phyloP scores from a whole-genome alignment of 2,888 invertebrate genomes.

The Iphiclides podalirius region DNA sequence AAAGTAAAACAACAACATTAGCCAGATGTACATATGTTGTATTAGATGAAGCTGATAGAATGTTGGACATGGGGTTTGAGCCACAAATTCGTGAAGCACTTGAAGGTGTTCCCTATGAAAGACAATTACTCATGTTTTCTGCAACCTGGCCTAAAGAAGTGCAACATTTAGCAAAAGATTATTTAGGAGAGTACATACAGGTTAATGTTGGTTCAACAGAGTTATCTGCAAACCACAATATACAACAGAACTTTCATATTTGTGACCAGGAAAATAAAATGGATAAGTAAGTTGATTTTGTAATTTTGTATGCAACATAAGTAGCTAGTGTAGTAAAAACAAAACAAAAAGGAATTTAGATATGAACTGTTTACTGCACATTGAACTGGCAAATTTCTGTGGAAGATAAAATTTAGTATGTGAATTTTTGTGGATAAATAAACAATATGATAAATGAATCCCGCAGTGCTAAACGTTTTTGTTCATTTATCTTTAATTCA shows the following conservation, averaged over 20 bases:
- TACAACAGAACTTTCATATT: slow-evolving; percentile 90
- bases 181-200: slow-evolving; percentile 92
- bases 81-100: slow-evolving; percentile 96
- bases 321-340: too few relatives aligned
- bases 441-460: too few relatives aligned
- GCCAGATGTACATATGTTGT: slow-evolving; percentile 90
- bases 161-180: slow-evolving; percentile 92
- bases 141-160: slow-evolving; percentile 99
- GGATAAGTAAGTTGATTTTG: slow-evolving; percentile 47
- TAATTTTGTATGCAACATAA: too few relatives aligned
- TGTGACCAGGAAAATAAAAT: slow-evolving; percentile 91
- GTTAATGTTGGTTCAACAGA: slow-evolving; percentile 95
- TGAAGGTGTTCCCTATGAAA: slow-evolving; percentile 93
- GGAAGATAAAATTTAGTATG: too few relatives aligned
- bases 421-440: too few relatives aligned
- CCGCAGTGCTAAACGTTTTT: too few relatives aligned
- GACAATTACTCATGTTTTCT: slow-evolving; percentile 98
- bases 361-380: too few relatives aligned
- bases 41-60: slow-evolving; percentile 94
- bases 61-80: slow-evolving; percentile 99
- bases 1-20: slow-evolving; percentile 84
- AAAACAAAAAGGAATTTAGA: too few relatives aligned
- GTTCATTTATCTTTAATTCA: too few relatives aligned
- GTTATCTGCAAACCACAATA: slow-evolving; percentile 93
- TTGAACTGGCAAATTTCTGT: too few relatives aligned